Evolutionary conservation across 2,113 vertebrate genomes (phyloP), one percentile per base, ranked within the genome.

Genomic region (Scopus umbretta): DNA sequence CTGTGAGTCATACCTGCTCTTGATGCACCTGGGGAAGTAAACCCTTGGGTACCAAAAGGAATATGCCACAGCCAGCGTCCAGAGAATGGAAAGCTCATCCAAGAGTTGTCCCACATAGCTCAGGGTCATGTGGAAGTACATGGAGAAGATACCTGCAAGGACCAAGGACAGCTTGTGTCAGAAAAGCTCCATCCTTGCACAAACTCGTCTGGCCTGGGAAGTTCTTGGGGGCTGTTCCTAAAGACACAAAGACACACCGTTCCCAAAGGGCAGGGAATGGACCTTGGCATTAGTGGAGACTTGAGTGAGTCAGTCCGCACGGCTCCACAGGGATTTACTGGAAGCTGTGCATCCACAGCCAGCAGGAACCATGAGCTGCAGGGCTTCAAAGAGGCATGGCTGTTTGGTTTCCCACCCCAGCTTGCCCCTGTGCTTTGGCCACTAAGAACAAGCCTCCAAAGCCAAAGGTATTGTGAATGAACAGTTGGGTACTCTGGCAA

Each of bases 61-160:
- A 61, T 99, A 99, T 26, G 98, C 95, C 12, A 97, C 70, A 8
- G 98, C 98, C 96, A 99, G 80, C 0, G 99, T 96, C 99, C 99
- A 99, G 67, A 99, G 97, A 97, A 99, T 99, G 42, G 99, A 98
- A 70, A 99, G 96, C 91, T 99, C 99, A 1, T 99, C 99, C 96
- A 99, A 88, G 97, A 99, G 98, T 97, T 99, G 99, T 18, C 99
- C 99, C 61, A 99, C 88, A 0, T 99, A 99, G 95, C 99, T 99
- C 42, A 99, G 98, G 1, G 99, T 99, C 99, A 99, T 99, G 98
- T 99, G 99, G 91, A 99, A 99, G 91, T 99, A 99, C 6, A 94
- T 93, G 15, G 99, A 99, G 97, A 99, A 99, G 12, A 99, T 2
- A 7, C 99, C 99, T 99, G 80, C 27, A 70, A 49, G 10, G 29